Evolutionary conservation across 2,888 invertebrate genomes (phyloP), one percentile per base, ranked within the genome.

Genomic region (Vanessa cardui): DNA sequence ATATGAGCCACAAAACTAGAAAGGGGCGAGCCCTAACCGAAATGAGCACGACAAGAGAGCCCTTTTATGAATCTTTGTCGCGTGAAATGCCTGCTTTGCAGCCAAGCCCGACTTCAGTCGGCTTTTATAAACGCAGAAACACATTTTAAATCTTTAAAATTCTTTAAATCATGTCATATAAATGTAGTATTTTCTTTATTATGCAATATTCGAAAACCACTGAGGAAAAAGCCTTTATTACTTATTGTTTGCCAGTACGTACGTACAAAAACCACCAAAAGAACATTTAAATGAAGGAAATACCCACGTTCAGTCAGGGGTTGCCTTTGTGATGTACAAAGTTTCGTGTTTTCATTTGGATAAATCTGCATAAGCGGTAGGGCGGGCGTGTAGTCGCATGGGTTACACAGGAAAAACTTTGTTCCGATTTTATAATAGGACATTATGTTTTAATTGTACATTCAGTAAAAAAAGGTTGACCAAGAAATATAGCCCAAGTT

Each of bases 21-120:
- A 67, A 71, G 64, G 66, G 62, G 56, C 63, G 59, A 65, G 44
- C 69, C 72, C 65, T 65, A 62, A 65, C 64, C 64, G 65, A 72
- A 72, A 72, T 72, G 72, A 72, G 60, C 72, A 69, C 66, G 64
- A 62, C 64, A 69, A 58, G 67, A 66, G 67, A 67, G 62, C 63
- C 62, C 69, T 72, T 72, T 72, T 72, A 66, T 72, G 60, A 63
- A 62, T 63, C 69, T 69, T 67, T 62, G 72, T 67, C 69, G 67
- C 67, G 67, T 69, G 67, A 72, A 69, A 69, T 64, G 64, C 58
- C 59, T 67, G 66, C 52, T 69, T 60, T 60, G 39, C 59, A 65
- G 62, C 12, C 21, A 46, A 44, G 54, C 58, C 59, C 20, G 18
- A 26, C 59, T 64, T 56, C 47, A 56, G 59, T 54, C 39, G 60